Evolutionary conservation across 2,888 invertebrate species (phyloP), one percentile per base, ranked within the genome.

Genomic region (Dicranocentrus wangi): DNA sequence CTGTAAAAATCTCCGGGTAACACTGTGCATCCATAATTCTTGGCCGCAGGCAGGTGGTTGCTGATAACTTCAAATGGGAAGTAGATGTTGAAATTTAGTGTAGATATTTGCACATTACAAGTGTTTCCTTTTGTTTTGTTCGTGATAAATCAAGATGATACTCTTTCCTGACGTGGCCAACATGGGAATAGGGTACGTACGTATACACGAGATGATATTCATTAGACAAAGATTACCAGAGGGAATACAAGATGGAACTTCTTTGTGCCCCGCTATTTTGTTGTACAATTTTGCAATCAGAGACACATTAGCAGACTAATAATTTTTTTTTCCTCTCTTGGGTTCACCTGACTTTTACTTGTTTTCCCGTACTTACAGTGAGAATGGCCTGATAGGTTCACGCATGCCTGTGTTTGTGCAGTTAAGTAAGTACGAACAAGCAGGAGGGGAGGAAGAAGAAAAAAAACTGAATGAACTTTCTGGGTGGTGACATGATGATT

Each of bases 401-500:
- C n/a, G n/a, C n/a, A n/a, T n/a, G n/a, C n/a, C n/a, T n/a, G n/a
- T 25, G 2, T 60, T 43, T 43, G 15, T 65, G n/a, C 65, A 23
- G 65, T 60, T 25, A 2, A 65, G n/a, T 17, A 43, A 42, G 65
- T 65, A 25, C 25, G 51, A 17, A 51, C 23, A 19, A 66, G 25
- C 47, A n/a, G 25, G 17, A 65, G 43, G n/a, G 28, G 19, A 63
- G 7, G 0, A 28, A 68, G 3, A 32, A n/a, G 39, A 1, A 47
- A 21, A 73, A 58, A 63, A 53, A 27, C 21, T 51, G 58, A 75
- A 43, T 42, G 65, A 42, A 43, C 75, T 55, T 66, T 66, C 66
- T 75, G 75, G 75, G 75, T 66, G 75, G 75, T 75, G 75, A 75
- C 75, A 75, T 58, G 66, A 63, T 63, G 63, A 65, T 65, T 75